phyloP scores from a whole-genome alignment of 2,888 invertebrate species.

The Pycnomerus fuliginosus region DNA sequence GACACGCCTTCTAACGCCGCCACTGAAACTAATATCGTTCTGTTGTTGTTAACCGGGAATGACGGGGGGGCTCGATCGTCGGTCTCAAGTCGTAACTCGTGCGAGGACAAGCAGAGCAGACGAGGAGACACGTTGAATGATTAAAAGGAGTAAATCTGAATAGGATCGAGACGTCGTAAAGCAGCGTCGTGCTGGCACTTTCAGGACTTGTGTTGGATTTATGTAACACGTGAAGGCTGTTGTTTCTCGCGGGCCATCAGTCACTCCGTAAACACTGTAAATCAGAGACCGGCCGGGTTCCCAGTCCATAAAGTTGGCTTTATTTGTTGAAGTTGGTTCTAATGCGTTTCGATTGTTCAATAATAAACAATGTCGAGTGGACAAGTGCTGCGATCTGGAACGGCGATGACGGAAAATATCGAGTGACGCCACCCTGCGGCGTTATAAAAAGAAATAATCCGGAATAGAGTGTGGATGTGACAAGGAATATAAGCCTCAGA shows the following conservation, averaged over 20 bases:
- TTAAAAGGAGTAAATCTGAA: slow-evolving; percentile 11
- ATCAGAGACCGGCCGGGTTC: slow-evolving; percentile 48
- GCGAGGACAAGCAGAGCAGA: neutral
- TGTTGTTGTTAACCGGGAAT: slow-evolving; percentile 37
- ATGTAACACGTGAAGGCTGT: slow-evolving; percentile 53
- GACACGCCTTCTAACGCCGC: slow-evolving; percentile 40
- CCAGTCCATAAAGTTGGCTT: slow-evolving; percentile 52
- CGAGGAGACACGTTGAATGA: slow-evolving; percentile 7
- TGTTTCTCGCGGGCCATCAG: slow-evolving; percentile 52
- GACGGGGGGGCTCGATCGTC: slow-evolving; percentile 28
- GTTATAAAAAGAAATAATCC: slow-evolving; percentile 37
- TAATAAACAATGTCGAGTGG: slow-evolving; percentile 46
- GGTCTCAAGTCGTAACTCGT: too few species aligned
- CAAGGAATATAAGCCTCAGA: slow-evolving; percentile 46
- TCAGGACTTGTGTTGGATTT: slow-evolving; percentile 38
- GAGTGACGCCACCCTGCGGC: slow-evolving; percentile 18
- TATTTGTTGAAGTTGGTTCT: slow-evolving; percentile 48
- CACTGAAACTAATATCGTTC: slow-evolving; percentile 45
- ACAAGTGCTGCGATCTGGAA: slow-evolving; percentile 10
- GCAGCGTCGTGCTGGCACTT: slow-evolving; percentile 17
- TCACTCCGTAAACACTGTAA: slow-evolving; percentile 49
- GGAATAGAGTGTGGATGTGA: slow-evolving; percentile 45
- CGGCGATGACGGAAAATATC: slow-evolving; percentile 6
- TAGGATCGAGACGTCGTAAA: slow-evolving; percentile 16
- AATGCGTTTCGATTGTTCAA: slow-evolving; percentile 50